Evolutionary conservation across 2,888 invertebrate species (phyloP), one percentile per base, ranked within the genome.

Genomic region (Tridacna gigas): DNA sequence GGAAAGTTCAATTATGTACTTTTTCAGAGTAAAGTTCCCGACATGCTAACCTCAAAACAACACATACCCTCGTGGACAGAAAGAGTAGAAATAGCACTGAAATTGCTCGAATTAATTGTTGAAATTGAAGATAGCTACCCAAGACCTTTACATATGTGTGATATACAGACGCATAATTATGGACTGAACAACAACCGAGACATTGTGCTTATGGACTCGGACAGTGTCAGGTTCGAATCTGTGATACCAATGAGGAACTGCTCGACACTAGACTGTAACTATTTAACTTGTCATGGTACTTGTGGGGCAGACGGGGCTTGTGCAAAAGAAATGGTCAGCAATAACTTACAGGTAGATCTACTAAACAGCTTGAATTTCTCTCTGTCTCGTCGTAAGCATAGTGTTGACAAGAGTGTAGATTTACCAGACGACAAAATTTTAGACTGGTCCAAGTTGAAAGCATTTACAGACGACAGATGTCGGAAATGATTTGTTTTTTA

Each of bases 171-270:
- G 1, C 69, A 69, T 69, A 69, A 69, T 20, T 69, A 69, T n/a
- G 69, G 69, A 0, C 45, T 69, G 45, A 69, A 69, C 45, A 47
- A 69, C 13, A n/a, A 69, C 9, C 20, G 69, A 3, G 69, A 69
- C 20, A 45, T 69, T 11, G 45, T 69, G 69, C 47, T 69, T 7
- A 18, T 69, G 69, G 69, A 69, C 20, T 69, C 69, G 45, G 69
- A 69, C 47, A 69, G 69, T 69, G 69, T 69, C 4, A 69, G 69
- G 69, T 69, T 69, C 71, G 71, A 71, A 22, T 71, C 71, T 48
- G 71, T 71, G 47, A 71, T 71, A 12, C 71, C 71, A 13, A 25
- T 22, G 12, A n/a, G 22, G 13, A 48, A 48, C 51, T 71, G 71
- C 25, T 22, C 71, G 71, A 25, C 3, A 2, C 45, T 22, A 15